phyloP scores from a whole-genome alignment of 1,140 invertebrate species.

The Sycophaga agraensis region DNA sequence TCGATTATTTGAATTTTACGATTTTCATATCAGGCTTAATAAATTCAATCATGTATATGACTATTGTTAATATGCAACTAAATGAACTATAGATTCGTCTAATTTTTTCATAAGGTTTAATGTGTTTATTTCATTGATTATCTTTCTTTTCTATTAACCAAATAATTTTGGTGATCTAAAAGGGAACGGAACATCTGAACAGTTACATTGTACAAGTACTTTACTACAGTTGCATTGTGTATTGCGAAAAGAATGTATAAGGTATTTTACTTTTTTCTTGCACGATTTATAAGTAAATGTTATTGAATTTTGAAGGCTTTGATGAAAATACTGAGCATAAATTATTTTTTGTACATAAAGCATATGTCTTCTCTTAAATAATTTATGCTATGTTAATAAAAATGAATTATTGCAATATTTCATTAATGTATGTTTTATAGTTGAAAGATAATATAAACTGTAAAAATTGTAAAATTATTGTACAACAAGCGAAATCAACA shows the following conservation, averaged over 20 bases:
- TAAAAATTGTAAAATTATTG: conserved; percentile 28
- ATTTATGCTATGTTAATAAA: conserved; percentile 8
- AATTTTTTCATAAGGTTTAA: too few species aligned
- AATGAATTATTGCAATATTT: conserved; percentile 10
- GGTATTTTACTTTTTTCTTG: conserved; percentile 1
- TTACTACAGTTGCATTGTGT: conserved; percentile 5
- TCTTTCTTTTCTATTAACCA: neutral
- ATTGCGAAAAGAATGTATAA: conserved; percentile 1
- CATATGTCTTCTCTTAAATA: conserved; percentile 5
- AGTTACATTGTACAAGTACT: conserved; percentile 10
- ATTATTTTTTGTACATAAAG: conserved; percentile 25
- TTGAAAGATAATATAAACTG: conserved; percentile 20
- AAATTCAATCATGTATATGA: too few species aligned
- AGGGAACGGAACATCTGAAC: conserved; percentile 15
- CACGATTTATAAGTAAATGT: conserved; percentile 4
- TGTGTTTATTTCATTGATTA: conserved; percentile 4
- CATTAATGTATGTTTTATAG: conserved; percentile 19
- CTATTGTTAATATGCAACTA: too few species aligned
- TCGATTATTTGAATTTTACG: neutral
- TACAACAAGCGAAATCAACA: neutral
- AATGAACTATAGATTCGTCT: too few species aligned
- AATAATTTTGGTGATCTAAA: conserved; percentile 27
- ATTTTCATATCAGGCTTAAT: neutral
- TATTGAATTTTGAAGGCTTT: conserved; percentile 19
- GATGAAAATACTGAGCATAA: conserved; percentile 18